phyloP scores from a whole-genome alignment of 2,113 vertebrate species.

The Sigmodon hispidus region DNA sequence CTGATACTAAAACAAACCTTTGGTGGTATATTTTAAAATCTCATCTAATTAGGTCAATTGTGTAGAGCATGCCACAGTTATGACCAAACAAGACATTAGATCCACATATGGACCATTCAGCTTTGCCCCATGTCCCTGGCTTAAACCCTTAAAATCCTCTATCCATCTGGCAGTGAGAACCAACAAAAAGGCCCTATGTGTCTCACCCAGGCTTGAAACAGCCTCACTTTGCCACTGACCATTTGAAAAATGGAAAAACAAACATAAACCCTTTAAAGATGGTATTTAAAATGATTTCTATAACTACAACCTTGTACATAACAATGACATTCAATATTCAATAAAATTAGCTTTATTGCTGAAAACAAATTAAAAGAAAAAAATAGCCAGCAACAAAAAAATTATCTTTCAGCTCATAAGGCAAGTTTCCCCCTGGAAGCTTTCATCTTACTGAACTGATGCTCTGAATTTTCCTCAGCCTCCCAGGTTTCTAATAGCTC shows the following conservation, averaged over 20 bases:
- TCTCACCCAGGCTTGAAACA: background rate
- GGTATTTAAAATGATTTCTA: background rate
- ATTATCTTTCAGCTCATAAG: background rate
- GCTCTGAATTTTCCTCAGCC: background rate
- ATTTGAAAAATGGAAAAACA: background rate
- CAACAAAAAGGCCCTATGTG: background rate
- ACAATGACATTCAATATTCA: background rate
- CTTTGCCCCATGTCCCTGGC: conserved; percentile 35
- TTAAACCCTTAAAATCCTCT: conserved; percentile 58
- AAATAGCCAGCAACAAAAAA: background rate
- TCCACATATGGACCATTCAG: conserved; percentile 22
- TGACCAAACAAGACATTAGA: conserved; percentile 30
- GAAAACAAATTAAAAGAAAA: background rate
- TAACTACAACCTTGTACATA: background rate
- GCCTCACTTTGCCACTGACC: background rate
- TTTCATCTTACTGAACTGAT: background rate
- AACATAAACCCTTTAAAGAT: background rate
- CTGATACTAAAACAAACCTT: conserved; percentile 41
- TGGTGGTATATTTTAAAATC: conserved; percentile 57
- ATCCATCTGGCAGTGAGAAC: conserved; percentile 63
- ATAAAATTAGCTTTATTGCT: background rate
- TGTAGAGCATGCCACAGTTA: conserved; percentile 4
- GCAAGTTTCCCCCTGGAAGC: background rate
- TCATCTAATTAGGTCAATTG: conserved; percentile 72
- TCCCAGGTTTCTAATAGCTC: conserved; percentile 36